Evolutionary conservation across 2,113 vertebrate genomes (phyloP).

Genomic region (Acanthochromis polyacanthus): DNA sequence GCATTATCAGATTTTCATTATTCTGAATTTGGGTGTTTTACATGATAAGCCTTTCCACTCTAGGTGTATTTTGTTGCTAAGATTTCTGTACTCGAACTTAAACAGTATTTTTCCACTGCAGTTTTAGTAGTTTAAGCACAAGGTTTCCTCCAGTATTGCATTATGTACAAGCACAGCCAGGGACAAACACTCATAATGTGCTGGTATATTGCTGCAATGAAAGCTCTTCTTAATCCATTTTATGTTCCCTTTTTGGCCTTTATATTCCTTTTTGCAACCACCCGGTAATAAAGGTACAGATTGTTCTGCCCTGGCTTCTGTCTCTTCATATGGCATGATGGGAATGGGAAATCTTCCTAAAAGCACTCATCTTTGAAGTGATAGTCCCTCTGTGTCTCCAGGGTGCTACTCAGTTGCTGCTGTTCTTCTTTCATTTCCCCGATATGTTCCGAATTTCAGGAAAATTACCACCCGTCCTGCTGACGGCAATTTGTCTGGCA

Average conservation of each 20-base stretch:
- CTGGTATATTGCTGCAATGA: not conserved
- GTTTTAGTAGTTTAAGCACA: too few relatives aligned
- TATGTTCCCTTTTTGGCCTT: slow-evolving; percentile 24
- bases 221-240: slow-evolving; percentile 24
- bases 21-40: too few relatives aligned
- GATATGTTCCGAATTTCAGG: slow-evolving; percentile 62
- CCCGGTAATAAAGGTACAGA: slow-evolving; percentile 39
- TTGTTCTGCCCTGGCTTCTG: slow-evolving; percentile 43
- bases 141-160: too few relatives aligned
- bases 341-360: slow-evolving; percentile 36
- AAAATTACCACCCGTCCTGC: slow-evolving; percentile 47
- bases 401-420: slow-evolving; percentile 60
- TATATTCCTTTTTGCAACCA: slow-evolving; percentile 29
- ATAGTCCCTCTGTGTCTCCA: slow-evolving; percentile 47
- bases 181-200: not conserved
- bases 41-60: too few relatives aligned
- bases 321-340: slow-evolving; percentile 39
- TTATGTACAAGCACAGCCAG: too few relatives aligned
- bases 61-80: too few relatives aligned
- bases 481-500: slow-evolving; percentile 46
- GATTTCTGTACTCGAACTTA: too few relatives aligned
- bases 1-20: too few relatives aligned
- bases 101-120: too few relatives aligned
- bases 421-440: slow-evolving; percentile 64
- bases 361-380: slow-evolving; percentile 67